Conservation (phyloP, 2,113 vertebrate genomes). For the Acanthochromis polyacanthus region DNA sequence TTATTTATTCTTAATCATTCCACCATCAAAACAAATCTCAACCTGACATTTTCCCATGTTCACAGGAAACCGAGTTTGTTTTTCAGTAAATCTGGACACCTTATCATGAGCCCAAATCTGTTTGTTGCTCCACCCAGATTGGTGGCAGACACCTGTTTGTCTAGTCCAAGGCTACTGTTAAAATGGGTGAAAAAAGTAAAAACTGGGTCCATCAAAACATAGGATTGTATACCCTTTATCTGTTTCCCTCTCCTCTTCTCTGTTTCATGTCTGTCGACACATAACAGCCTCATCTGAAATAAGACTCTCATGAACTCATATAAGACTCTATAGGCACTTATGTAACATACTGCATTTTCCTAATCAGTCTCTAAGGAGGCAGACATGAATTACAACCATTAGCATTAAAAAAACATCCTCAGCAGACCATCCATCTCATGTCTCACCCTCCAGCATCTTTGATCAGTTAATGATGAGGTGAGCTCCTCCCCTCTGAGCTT, state of each 20-base stretch:
- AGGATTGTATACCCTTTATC: conserved; percentile 32
- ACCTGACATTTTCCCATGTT: conserved; percentile 18
- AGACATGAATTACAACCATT: conserved; percentile 62
- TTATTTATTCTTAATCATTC: neutral
- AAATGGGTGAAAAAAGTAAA: conserved; percentile 16
- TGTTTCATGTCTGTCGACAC: conserved; percentile 37
- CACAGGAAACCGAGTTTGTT: conserved; percentile 20
- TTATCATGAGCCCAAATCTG: conserved; percentile 46
- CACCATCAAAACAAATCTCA: conserved; percentile 1
- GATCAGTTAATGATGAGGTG: conserved; percentile 42
- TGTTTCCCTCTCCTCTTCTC: conserved; percentile 23
- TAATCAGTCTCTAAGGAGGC: conserved; percentile 54
- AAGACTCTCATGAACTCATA: conserved; percentile 44
- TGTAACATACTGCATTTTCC: conserved; percentile 59
- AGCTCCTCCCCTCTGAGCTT: neutral
- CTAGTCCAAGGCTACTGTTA: conserved; percentile 41
- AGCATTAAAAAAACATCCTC: conserved; percentile 32
- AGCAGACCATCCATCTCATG: conserved; percentile 46
- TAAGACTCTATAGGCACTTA: conserved; percentile 47
- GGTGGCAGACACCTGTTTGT: conserved; percentile 71
- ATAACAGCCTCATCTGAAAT: conserved; percentile 58
- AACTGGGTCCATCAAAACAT: conserved; percentile 40
- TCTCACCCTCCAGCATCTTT: conserved; percentile 47
- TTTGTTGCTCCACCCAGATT: conserved; percentile 53
- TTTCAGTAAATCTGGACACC: conserved; percentile 33